Base-by-base conservation (phyloP, 64 coral and sea anemone species). In the Exaiptasia diaphana region DNA sequence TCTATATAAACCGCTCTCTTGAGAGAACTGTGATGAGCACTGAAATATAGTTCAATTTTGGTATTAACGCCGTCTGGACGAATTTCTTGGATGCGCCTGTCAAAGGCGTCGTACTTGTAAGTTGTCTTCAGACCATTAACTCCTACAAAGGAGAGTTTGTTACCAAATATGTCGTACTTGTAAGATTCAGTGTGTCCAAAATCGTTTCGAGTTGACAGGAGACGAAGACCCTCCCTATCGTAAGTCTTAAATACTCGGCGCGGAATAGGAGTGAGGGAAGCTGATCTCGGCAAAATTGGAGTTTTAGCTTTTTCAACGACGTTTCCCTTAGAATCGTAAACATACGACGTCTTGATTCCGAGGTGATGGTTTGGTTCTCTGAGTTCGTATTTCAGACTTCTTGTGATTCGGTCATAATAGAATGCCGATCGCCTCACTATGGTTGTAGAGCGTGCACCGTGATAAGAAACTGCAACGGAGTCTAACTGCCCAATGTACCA, bases 401-500 rank as follows among this genome's bases (percentile, higher is more conserved):
- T 65, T 15, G 61, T 65, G 26, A 20, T 65, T 13, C 61, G 61
- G 32, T 65, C 38, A 35, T 65, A 65, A 36, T 65, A 65, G 13
- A 65, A 65, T 0, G 61, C 38, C 30, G 61, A 34, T 37, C 38
- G 32, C 0, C 61, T 32, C 21, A 37, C 15, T 3, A 37, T 65
- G 1, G 61, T 35, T n/a, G n/a, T n/a, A n/a, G n/a, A n/a, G n/a
- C n/a, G n/a, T 15, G 61, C 61, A 5, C 61, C 61, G 6, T 20
- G 61, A 36, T 65, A 65, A 35, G 61, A 13, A 2, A 65, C 61
- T 0, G 61, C 12, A 36, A 65, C 38, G 5, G 61, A 3, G 8
- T 65, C 61, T 26, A 65, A 35, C 12, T 65, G 30, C 38, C 61
- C 61, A 65, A 65, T 65, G 26, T 65, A 65, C 61, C 61, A 65